Base-by-base conservation (phyloP, 2,113 vertebrate genomes). In the Corydoras sp. region DNA sequence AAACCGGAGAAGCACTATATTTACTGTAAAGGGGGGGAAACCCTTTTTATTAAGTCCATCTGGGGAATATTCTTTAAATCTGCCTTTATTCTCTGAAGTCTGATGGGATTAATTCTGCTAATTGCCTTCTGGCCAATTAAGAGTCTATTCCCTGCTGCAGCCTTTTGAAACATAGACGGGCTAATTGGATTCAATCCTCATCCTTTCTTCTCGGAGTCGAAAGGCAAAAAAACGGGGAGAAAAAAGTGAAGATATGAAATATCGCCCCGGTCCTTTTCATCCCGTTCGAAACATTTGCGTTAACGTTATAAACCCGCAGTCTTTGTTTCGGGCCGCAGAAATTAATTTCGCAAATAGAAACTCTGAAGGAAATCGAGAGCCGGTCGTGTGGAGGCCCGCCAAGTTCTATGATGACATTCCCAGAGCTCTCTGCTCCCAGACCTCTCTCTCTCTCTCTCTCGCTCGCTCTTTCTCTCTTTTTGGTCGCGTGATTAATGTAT, bases 141-240 rank as follows among this genome's bases (percentile, higher is more conserved):
- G 88, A 85, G 84, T 84, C 85, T 87, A 86, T 90, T 90, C 85
- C 84, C 85, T 58, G 81, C 78, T 84, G 86, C 83, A 87, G 83
- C 84, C 81, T 85, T 83, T 81, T 83, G 85, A 87, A 87, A 86
- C 85, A 86, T 80, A 83, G 84, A 81, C 55, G 60, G 75, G 85
- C 86, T 89, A 90, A 91, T 91, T 90, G 88, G 88, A 90, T 91
- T 90, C 86, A 87, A 89, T 88, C 86, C 86, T 89, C 88, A 89
- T 89, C 84, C 88, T 89, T 87, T 85, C 79, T 81, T 72, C 80
- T 83, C 53, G 35, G 7, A 43, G 35, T 43, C 35, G 35, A 43
- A 43, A 62, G 77, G n/a, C 4, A 55, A 35, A 51, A 13, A 50
- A 82, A 80, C 83, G 82, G 84, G 83, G 29, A 70, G 73, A 82